These are phyloP conservation scores for Tinea semifulvella DNA, from an alignment of 2,888 invertebrate species.

Conservation along the genomic window DNA sequence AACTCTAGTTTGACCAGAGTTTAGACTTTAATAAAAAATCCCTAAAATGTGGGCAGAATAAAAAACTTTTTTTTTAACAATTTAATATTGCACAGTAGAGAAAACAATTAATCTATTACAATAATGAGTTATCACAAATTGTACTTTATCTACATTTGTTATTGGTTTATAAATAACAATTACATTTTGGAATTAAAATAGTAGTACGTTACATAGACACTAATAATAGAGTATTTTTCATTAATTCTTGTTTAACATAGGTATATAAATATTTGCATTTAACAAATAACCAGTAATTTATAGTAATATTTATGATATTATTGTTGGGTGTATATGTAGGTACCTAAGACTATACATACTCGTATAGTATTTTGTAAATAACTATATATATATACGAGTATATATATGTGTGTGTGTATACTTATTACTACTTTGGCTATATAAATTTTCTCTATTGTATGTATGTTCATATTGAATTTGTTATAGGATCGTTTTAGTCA, in stretches of 20 bases:
- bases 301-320: background rate
- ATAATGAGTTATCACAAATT: slow-evolving; percentile 3
- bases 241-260: background rate
- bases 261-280: background rate
- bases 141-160: slow-evolving; percentile 2
- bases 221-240: background rate
- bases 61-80: background rate
- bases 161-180: background rate
- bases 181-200: background rate
- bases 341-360: no score
- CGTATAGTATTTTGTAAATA: no score
- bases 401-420: no score
- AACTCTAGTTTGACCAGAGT: no score
- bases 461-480: no score
- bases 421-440: no score
- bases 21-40: no score
- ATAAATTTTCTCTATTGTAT: no score
- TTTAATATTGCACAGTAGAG: slow-evolving; percentile 4
- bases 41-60: background rate
- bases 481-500: no score
- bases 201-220: slow-evolving; percentile 4
- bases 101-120: slow-evolving; percentile 6
- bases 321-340: no score
- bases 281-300: slow-evolving; percentile 5
- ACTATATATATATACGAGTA: no score